Percentiles rank a stretch among this genome's conserved stretches.
Conservation (phyloP, 1,140 invertebrate species). For the Metaphire vulgaris region DNA sequence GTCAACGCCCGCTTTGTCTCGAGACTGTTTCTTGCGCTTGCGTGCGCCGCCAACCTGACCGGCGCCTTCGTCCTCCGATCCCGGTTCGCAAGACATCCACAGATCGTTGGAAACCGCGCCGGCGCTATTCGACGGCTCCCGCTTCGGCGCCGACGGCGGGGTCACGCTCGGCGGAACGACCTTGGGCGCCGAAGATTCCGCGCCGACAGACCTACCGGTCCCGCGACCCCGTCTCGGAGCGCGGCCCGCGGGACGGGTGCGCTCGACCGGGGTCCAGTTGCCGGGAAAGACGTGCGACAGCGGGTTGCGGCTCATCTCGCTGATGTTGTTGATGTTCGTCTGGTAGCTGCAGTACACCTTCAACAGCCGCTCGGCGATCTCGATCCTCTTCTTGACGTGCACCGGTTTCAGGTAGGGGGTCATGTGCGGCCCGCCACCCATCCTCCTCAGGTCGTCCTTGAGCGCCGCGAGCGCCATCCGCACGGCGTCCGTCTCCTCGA, state of each 20-base stretch:
- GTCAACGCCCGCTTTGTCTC: not conserved
- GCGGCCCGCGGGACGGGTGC: not conserved
- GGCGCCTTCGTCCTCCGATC: conserved; percentile 8
- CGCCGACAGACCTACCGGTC: not conserved
- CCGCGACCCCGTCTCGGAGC: not conserved
- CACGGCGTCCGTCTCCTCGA: conserved; percentile 4
- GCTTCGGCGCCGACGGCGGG: too few relatives aligned
- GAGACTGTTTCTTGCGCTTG: not conserved
- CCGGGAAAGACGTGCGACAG: not conserved
- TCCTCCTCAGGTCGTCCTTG: conserved; percentile 12
- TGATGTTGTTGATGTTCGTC: conserved; percentile 16
- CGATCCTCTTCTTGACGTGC: conserved; percentile 13
- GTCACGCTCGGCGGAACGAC: not conserved
- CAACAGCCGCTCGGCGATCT: conserved; percentile 14
- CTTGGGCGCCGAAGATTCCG: not conserved
- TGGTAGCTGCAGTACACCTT: conserved; percentile 17
- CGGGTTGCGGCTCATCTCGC: not conserved
- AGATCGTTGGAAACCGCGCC: conserved; percentile 13
- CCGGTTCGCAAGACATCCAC: conserved; percentile 22
- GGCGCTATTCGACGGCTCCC: not conserved
- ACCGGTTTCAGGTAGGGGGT: not conserved
- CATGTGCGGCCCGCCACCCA: conserved; percentile 13
- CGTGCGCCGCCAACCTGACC: not conserved
- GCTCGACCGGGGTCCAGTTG: not conserved
- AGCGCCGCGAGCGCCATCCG: not conserved